Evolutionary conservation across 2,888 invertebrate species (phyloP).

Genomic region (Tholera decimalis): DNA sequence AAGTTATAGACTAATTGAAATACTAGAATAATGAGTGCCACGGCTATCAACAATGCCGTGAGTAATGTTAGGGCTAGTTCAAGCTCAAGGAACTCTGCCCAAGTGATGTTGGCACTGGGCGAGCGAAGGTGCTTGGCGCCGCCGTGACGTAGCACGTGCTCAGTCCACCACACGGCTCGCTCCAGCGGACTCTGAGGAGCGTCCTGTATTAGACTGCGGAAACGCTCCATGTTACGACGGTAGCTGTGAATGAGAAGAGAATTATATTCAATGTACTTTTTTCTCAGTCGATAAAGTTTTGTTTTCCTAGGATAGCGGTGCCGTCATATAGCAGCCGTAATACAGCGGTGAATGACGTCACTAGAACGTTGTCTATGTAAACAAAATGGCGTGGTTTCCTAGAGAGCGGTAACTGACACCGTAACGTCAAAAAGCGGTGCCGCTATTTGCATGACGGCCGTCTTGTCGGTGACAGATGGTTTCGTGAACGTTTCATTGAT

Average conservation of each 20-base stretch:
- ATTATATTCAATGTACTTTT: no score
- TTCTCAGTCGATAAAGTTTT: no score
- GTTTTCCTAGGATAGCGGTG: no score
- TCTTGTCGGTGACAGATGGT: no score
- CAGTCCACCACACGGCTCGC: constrained; percentile 81
- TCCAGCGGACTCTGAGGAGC: constrained; percentile 65
- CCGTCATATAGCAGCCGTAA: no score
- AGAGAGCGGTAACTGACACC: no score
- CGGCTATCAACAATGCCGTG: constrained; percentile 6
- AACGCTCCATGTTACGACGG: constrained; percentile 37
- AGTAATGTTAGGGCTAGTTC: constrained; percentile 57
- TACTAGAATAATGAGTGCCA: neutral
- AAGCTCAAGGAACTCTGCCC: constrained; percentile 67
- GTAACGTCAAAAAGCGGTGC: no score
- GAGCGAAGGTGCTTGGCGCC: constrained; percentile 81
- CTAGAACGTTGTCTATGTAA: no score
- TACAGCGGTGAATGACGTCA: no score
- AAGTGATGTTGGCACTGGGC: constrained; percentile 72
- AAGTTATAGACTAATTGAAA: constrained; percentile 12
- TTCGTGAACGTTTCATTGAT: no score
- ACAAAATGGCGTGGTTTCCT: no score
- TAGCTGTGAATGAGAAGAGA: constrained; percentile 41
- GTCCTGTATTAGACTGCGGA: constrained; percentile 39
- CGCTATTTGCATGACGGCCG: no score
- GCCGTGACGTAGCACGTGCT: constrained; percentile 80